phyloP scores from a whole-genome alignment of 2,888 invertebrate genomes.

The Stictocephala bisonia region DNA sequence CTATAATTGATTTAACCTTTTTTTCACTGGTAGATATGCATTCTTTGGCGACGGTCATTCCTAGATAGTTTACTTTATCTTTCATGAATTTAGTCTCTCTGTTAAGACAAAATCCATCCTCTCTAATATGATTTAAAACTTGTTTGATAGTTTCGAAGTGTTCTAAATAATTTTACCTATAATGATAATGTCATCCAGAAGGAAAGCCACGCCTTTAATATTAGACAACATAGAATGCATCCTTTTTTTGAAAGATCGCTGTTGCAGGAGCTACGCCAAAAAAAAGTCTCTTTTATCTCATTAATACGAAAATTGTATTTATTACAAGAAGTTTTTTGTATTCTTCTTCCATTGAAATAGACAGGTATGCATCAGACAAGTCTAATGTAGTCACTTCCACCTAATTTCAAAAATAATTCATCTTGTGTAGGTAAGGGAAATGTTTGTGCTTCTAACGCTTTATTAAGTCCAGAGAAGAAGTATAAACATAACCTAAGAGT shows the following conservation, averaged over 20 bases:
- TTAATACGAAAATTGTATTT: conserved; percentile 2
- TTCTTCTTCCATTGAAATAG: not conserved
- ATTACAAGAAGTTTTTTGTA: not conserved
- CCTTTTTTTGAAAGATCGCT: not conserved
- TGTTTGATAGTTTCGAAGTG: not conserved
- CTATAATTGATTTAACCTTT: not conserved
- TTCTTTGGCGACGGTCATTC: conserved; percentile 5
- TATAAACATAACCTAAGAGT: not conserved
- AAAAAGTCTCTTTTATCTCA: conserved; percentile 8
- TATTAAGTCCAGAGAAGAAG: no score
- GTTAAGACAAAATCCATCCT: conserved; percentile 2
- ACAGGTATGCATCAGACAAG: not conserved
- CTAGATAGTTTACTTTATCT: conserved; percentile 11
- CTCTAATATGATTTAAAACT: not conserved
- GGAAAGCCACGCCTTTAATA: not conserved
- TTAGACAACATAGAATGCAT: not conserved
- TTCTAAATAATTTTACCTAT: not conserved
- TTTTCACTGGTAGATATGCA: not conserved
- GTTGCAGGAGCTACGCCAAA: conserved; percentile 14
- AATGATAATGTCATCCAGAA: conserved; percentile 1
- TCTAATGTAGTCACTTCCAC: not conserved
- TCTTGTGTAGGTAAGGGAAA: no score
- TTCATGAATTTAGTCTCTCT: not conserved
- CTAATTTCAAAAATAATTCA: no score
- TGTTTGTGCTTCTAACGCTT: no score